These are phyloP conservation scores for Alouatta palliata DNA, from an alignment of 2,113 vertebrate genomes.

Conservation along the genomic window DNA sequence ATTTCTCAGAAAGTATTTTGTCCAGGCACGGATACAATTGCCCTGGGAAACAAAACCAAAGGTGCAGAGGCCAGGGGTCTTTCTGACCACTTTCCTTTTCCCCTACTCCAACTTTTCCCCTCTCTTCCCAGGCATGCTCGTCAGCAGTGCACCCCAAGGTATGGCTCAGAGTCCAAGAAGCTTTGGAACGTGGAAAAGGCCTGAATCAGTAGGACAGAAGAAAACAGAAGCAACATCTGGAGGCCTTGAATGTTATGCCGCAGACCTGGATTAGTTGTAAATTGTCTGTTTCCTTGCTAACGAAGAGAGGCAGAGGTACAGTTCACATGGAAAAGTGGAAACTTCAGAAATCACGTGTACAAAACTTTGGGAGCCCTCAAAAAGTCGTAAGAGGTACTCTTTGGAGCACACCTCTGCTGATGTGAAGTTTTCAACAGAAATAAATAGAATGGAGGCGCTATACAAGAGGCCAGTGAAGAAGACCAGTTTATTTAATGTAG, in stretches of 20 bases:
- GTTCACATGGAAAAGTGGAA: background rate
- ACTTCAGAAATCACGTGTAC: background rate
- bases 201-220: background rate
- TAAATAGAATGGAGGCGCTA: background rate
- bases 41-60: constrained; percentile 30
- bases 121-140: background rate
- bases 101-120: background rate
- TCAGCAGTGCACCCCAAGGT: background rate
- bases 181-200: background rate
- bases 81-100: background rate
- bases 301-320: background rate
- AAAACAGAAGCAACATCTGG: background rate
- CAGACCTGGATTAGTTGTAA: background rate
- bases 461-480: background rate
- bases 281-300: background rate
- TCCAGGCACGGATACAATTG: background rate
- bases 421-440: background rate
- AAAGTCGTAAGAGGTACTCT: background rate
- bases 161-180: background rate
- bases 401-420: background rate
- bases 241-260: background rate
- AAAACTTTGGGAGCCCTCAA: background rate
- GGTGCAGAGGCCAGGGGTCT: background rate
- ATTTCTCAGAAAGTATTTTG: constrained; percentile 73
- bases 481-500: background rate